Evolutionary conservation across 2,113 vertebrate species (phyloP), one percentile per base, ranked within the genome.

Genomic region (Uropsilus gracilis): DNA sequence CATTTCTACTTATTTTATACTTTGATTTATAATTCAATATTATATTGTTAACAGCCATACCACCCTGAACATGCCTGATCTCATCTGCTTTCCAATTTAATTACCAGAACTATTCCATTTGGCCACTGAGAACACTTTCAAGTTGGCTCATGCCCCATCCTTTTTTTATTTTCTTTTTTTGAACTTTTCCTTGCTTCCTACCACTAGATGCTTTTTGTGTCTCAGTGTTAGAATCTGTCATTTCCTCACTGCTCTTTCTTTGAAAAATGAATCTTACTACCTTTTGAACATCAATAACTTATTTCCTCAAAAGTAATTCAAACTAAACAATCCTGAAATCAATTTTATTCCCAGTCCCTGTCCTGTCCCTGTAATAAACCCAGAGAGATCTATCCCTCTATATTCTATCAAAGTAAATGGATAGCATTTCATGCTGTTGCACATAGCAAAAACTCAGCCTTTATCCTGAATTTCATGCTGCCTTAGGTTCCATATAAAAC

Each of bases 381-480:
- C 30, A 39, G 18, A 48, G 28, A 80, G 9, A 9, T 44, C 28
- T 55, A 0, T 5, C 13, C 12, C 26, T 42, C n/a, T 37, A 17
- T n/a, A 2, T 34, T 72, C n/a, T 37, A 5, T 42, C 39, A 30
- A 0, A 50, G 46, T 8, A n/a, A 76, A 17, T 39, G 26, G 20
- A 64, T 13, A 39, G 5, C 12, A 57, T 34, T 24, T 3, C 2
- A 77, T 20, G 24, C 0, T 3, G 0, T 61, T 57, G 17, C 2
- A 8, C 11, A 76, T 1, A n/a, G 63, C 14, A 16, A 32, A 63
- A 55, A 2, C 28, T 5, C 64, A 22, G 44, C 11, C 57, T 63
- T 90, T 30, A 8, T 57, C 28, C 5, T 4, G 55, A 30, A 6
- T 22, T 72, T 66, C 20, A 28, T 72, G 26, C 3, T 66, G 11